These are phyloP conservation scores for Agelaius tricolor DNA, from an alignment of 2,113 vertebrate genomes.

Conservation along the genomic window DNA sequence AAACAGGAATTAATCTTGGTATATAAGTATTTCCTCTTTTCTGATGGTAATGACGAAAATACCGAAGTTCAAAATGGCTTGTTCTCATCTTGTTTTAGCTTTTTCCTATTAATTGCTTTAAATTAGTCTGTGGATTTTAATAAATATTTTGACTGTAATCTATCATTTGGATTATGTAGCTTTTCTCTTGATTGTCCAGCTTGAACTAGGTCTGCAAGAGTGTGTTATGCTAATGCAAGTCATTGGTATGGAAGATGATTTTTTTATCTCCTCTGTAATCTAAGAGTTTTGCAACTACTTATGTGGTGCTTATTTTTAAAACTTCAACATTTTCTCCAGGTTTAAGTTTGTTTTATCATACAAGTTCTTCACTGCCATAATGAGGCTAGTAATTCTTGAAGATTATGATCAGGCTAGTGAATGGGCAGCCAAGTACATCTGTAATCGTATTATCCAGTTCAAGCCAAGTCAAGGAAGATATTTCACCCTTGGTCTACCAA, in stretches of 20 bases:
- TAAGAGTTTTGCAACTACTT: background rate
- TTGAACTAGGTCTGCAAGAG: background rate
- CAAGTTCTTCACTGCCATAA: constrained; percentile 57
- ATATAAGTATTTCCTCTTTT: background rate
- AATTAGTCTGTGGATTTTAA: background rate
- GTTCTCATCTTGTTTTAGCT: background rate
- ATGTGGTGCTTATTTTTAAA: background rate
- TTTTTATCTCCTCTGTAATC: background rate
- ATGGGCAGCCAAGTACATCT: constrained; percentile 98
- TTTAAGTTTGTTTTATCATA: constrained; percentile 15
- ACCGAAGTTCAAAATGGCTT: background rate
- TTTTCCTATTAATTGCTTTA: background rate
- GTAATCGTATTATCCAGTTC: constrained; percentile 92
- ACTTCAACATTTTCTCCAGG: constrained; percentile 46
- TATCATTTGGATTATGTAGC: background rate
- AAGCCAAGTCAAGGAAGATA: constrained; percentile 84
- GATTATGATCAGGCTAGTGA: constrained; percentile 93
- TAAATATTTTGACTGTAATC: background rate
- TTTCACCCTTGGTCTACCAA: constrained; percentile 93
- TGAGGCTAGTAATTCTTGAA: constrained; percentile 96
- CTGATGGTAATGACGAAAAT: background rate
- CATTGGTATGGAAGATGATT: background rate
- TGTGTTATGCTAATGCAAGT: background rate
- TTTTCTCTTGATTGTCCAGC: background rate
- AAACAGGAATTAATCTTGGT: background rate